phyloP scores from a whole-genome alignment of 2,113 vertebrate genomes.

The Plotosus lineatus region DNA sequence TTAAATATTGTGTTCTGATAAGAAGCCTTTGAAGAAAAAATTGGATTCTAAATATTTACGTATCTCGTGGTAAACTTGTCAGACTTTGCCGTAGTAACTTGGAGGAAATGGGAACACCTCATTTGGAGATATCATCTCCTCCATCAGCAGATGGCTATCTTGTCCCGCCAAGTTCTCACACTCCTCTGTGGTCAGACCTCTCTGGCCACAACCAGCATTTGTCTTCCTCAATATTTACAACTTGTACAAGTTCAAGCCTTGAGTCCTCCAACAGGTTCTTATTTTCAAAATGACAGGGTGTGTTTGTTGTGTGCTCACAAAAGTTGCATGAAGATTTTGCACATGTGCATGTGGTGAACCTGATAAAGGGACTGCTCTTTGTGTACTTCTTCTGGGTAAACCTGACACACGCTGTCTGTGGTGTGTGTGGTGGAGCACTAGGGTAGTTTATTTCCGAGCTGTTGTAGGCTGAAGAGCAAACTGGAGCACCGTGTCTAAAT shows the following conservation, averaged over 20 bases:
- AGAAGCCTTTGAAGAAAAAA: background rate
- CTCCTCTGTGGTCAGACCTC: slow-evolving; percentile 22
- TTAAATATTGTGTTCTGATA: background rate
- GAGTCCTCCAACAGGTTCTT: slow-evolving; percentile 23
- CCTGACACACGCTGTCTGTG: background rate
- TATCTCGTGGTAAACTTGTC: background rate
- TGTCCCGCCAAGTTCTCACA: background rate
- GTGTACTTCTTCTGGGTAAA: background rate
- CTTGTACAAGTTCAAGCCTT: slow-evolving; percentile 10
- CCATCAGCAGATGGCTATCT: background rate
- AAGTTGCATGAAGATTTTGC: slow-evolving; percentile 5
- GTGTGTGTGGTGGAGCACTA: background rate
- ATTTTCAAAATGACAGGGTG: slow-evolving; percentile 45
- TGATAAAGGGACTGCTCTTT: background rate
- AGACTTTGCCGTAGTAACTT: background rate
- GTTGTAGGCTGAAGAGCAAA: background rate
- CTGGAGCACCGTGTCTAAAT: background rate
- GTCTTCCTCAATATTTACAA: slow-evolving; percentile 38
- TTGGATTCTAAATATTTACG: background rate
- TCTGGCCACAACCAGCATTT: slow-evolving; percentile 19
- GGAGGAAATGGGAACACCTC: background rate
- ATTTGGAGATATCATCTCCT: background rate
- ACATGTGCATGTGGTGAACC: slow-evolving; percentile 31
- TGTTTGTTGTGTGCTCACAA: background rate
- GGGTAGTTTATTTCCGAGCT: background rate